Evolutionary conservation across 1,140 invertebrate species (phyloP).

Genomic region (Ditylenchus dipsaci): DNA sequence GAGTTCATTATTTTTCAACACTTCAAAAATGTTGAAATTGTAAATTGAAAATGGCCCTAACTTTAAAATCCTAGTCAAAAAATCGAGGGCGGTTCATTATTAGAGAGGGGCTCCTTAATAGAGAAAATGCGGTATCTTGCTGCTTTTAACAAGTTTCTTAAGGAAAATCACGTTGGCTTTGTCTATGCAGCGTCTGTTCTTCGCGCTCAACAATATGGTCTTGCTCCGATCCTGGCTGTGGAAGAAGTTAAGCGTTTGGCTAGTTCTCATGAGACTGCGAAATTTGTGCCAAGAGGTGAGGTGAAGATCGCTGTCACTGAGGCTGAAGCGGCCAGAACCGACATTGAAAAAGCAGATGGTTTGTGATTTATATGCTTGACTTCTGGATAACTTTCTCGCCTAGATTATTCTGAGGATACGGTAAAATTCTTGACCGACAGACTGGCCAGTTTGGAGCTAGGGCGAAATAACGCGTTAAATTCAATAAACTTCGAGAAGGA

Average conservation of each 20-base stretch:
- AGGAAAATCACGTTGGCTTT: slow-evolving; percentile 75
- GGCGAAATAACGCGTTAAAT: slow-evolving; percentile 66
- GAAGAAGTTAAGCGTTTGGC: slow-evolving; percentile 69
- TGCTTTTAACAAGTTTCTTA: no score
- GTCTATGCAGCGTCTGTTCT: slow-evolving; percentile 85
- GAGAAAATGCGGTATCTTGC: no score
- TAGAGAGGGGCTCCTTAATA: no score
- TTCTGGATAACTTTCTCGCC: neutral
- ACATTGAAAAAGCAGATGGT: neutral
- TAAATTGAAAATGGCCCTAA: no score
- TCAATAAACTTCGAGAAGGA: slow-evolving; percentile 93
- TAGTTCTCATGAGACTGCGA: slow-evolving; percentile 66
- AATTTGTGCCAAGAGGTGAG: slow-evolving; percentile 83
- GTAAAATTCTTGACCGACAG: slow-evolving; percentile 64
- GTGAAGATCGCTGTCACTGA: slow-evolving; percentile 95
- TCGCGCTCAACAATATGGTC: slow-evolving; percentile 81
- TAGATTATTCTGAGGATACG: slow-evolving; percentile 69
- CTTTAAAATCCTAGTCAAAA: no score
- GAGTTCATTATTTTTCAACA: no score
- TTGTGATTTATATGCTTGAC: neutral
- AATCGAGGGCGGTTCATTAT: no score
- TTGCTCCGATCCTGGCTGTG: slow-evolving; percentile 70
- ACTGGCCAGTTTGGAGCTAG: slow-evolving; percentile 54
- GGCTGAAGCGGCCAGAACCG: slow-evolving; percentile 68
- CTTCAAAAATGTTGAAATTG: no score